Evolutionary conservation across 2,113 vertebrate genomes (phyloP).

Genomic region (Cololabis saira): DNA sequence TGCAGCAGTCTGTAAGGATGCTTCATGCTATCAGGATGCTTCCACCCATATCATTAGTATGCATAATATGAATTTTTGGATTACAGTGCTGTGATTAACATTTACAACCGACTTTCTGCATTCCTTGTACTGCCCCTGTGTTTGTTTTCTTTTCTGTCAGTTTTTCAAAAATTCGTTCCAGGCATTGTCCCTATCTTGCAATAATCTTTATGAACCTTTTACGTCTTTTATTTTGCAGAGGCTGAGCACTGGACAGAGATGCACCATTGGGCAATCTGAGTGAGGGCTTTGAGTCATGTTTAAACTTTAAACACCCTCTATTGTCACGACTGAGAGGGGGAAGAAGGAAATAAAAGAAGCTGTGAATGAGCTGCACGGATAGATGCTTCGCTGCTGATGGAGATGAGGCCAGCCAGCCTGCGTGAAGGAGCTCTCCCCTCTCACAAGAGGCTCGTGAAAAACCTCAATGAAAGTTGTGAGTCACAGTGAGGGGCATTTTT

Average conservation of each 20-base stretch:
- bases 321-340: slow-evolving; percentile 28
- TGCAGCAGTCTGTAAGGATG: no score
- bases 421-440: slow-evolving; percentile 20
- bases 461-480: slow-evolving; percentile 39
- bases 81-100: no score
- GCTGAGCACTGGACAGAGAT: slow-evolving; percentile 34
- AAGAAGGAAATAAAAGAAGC: not conserved
- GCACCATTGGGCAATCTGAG: not conserved
- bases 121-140: no score
- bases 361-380: slow-evolving; percentile 9
- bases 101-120: no score
- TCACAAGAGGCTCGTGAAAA: slow-evolving; percentile 29
- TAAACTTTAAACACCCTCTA: slow-evolving; percentile 57
- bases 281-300: slow-evolving; percentile 38
- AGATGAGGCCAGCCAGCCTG: slow-evolving; percentile 32
- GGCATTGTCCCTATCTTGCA: not conserved
- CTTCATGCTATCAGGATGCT: no score
- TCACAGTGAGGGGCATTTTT: slow-evolving; percentile 45
- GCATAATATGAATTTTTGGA: no score
- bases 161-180: no score
- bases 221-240: slow-evolving; percentile 27
- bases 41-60: no score
- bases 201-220: slow-evolving; percentile 6
- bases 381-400: slow-evolving; percentile 49
- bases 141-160: no score